Evolutionary conservation across 2,888 invertebrate genomes (phyloP), one percentile per base, ranked within the genome.

Genomic region (Adelognathus sp.): DNA sequence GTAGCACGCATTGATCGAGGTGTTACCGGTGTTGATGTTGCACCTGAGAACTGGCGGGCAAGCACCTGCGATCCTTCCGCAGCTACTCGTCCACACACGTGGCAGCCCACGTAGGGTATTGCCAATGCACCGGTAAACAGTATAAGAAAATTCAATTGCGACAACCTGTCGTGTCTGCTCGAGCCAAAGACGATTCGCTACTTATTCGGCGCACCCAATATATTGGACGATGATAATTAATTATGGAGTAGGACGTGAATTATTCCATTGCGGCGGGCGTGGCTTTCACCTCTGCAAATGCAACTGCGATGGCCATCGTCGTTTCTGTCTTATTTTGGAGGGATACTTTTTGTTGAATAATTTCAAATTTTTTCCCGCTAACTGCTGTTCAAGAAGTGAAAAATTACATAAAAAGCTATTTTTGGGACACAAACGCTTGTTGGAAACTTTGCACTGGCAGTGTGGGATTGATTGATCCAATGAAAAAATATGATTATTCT

Each of bases 171-270:
- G 50, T 29, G 56, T 61, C 27, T 29, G 41, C 21, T 24, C 7
- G 11, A 16, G 18, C 21, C 3, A 54, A 66, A 52, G 66, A 66
- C 46, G 66, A 67, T 27, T 60, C 46, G 29, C 46, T 63, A 70
- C 56, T 76, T 64, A 39, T 64, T 76, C 16, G 67, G 52, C 67
- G 52, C 52, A 31, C 52, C 66, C 67, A 46, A 64, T 54, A 36
- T 27, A 54, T n/a, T n/a, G n/a, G 33, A 24, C 46, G 50, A 54
- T 56, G 44, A 67, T 54, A 67, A 72, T 70, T 76, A 46, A 76
- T 72, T 61, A 46, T 24, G 41, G 21, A 76, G 76, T 54, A 61
- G 66, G 67, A 21, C 36, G 44, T 54, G 46, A 67, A 67, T 72
- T 18, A 61, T 54, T 77, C n/a, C 36, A 29, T 46, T 46, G 46